phyloP scores from a whole-genome alignment of 2,888 invertebrate genomes.

The Andrena minutula region DNA sequence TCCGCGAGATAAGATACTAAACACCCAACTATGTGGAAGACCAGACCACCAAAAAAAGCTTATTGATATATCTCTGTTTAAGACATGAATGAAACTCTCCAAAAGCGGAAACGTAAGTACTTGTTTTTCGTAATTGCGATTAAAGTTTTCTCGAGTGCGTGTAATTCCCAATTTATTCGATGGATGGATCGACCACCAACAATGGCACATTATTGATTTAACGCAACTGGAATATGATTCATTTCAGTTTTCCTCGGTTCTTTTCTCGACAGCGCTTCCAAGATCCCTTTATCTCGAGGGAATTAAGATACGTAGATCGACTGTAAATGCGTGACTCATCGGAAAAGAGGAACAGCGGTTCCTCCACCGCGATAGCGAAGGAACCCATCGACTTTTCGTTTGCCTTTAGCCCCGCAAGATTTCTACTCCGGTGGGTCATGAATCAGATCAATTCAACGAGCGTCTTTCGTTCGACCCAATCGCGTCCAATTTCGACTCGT shows the following conservation, averaged over 20 bases:
- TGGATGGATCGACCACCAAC: not conserved
- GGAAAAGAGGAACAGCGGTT: not conserved
- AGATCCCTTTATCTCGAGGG: not conserved
- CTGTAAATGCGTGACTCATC: not conserved
- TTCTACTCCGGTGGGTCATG: not conserved
- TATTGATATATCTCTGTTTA: not conserved
- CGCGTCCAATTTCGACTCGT: slow-evolving; percentile 19
- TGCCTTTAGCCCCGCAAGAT: not conserved
- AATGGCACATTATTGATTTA: too few species aligned
- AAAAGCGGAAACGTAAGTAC: too few species aligned
- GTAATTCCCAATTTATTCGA: not conserved
- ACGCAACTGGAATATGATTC: not conserved
- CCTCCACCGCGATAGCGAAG: not conserved
- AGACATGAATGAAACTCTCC: not conserved
- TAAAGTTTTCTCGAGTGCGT: too few species aligned
- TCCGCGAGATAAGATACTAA: not conserved
- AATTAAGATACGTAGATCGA: not conserved
- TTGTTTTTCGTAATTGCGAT: too few species aligned
- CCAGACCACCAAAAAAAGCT: too few species aligned
- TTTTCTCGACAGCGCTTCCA: not conserved
- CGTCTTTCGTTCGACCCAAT: slow-evolving; percentile 11
- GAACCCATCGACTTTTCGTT: not conserved
- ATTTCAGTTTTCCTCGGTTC: not conserved
- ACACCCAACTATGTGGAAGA: not conserved
- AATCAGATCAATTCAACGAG: not conserved